Conservation (phyloP, 2,797 vertebrate genomes). For the Peromyscus nudipes region DNA sequence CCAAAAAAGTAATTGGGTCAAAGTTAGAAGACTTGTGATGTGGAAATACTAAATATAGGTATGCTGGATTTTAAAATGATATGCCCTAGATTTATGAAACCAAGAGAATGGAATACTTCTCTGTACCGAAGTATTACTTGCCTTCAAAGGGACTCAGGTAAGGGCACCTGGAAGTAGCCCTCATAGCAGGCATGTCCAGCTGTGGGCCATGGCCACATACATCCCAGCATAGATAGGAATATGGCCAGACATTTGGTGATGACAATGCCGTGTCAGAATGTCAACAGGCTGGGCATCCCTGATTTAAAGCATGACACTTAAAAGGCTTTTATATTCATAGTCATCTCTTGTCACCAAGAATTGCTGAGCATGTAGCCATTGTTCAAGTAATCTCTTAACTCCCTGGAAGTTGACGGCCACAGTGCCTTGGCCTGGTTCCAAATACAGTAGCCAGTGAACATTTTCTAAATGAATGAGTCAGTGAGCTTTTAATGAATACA, state of each 20-base stretch:
- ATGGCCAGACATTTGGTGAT: not conserved
- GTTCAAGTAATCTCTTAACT: not conserved
- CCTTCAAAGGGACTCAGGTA: not conserved
- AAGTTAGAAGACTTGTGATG: conserved; percentile 43
- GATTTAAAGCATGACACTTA: not conserved
- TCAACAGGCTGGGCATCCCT: not conserved
- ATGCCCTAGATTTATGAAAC: conserved; percentile 40
- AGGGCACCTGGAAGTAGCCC: not conserved
- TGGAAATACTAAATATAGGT: conserved; percentile 49
- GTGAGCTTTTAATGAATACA: conserved; percentile 35
- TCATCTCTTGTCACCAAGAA: not conserved
- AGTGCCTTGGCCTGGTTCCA: not conserved
- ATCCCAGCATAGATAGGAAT: not conserved
- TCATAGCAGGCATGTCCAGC: not conserved
- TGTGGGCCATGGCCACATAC: not conserved
- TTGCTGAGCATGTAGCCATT: not conserved
- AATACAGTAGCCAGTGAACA: not conserved
- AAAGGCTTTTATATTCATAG: not conserved
- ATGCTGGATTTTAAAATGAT: conserved; percentile 50
- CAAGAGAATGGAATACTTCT: not conserved
- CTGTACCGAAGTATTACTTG: not conserved
- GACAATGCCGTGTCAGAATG: not conserved
- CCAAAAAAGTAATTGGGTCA: conserved; percentile 36
- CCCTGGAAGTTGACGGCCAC: not conserved
- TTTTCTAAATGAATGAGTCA: conserved; percentile 8